These are phyloP conservation scores for Lithobius niger DNA, from an alignment of 1,140 invertebrate genomes.

Conservation along the genomic window DNA sequence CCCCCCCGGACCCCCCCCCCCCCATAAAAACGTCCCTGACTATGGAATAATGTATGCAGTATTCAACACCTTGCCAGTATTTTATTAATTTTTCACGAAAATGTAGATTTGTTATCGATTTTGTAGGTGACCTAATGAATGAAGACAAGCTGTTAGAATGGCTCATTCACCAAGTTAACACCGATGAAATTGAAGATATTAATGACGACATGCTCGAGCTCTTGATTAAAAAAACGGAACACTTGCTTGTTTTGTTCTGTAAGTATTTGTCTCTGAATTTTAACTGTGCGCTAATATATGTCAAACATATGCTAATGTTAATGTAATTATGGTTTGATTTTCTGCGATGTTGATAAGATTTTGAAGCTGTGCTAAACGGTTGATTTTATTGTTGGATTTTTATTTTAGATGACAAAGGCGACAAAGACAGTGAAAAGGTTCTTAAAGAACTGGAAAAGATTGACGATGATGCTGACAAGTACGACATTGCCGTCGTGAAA, in stretches of 20 bases:
- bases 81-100: too few species aligned
- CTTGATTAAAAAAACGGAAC: slow-evolving; percentile 70
- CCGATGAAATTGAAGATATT: slow-evolving; percentile 80
- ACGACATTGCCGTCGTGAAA: slow-evolving; percentile 25
- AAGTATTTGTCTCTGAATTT: slow-evolving; percentile 14
- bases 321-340: too few species aligned
- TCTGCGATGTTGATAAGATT: too few species aligned
- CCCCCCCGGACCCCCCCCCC: too few species aligned
- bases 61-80: too few species aligned
- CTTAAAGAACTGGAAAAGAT: slow-evolving; percentile 62
- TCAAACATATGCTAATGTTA: too few species aligned
- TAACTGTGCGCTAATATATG: too few species aligned
- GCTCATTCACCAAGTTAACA: slow-evolving; percentile 67
- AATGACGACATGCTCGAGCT: slow-evolving; percentile 78
- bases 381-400: neutral
- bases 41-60: too few species aligned
- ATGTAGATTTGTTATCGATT: neutral
- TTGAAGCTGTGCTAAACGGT: too few species aligned
- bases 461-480: slow-evolving; percentile 25
- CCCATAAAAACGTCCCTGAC: too few species aligned
- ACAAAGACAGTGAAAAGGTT: slow-evolving; percentile 73
- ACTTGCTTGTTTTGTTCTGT: slow-evolving; percentile 81
- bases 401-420: slow-evolving; percentile 68
- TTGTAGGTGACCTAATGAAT: slow-evolving; percentile 67
- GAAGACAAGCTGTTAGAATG: slow-evolving; percentile 81